Evolutionary conservation across 1,140 invertebrate species (phyloP), one percentile per base, ranked within the genome.

Genomic region (Drosophila hydei): DNA sequence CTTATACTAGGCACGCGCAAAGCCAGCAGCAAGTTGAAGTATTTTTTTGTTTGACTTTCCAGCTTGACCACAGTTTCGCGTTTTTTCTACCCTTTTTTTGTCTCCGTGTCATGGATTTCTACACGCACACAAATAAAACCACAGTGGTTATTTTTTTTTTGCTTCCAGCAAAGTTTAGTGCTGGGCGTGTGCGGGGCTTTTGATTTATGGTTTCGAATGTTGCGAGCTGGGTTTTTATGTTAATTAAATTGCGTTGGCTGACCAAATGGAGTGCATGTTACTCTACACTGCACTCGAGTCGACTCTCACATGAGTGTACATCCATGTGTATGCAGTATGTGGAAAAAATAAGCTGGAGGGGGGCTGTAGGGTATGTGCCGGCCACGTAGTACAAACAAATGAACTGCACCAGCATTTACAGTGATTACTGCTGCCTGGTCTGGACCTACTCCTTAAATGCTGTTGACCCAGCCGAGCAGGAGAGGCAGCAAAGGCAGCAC

Each of bases 121-220:
- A 54, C 16, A 60, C 59, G 51, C 50, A 48, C 18, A 52, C 47
- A 69, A 19, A n/a, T 4, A 14, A 27, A 61, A 12, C 25, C n/a
- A 25, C 30, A 55, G 40, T 61, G 16, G 16, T n/a, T 19, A 16
- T 60, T 72, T 67, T 56, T 18, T 19, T 19, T 12, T 21, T 6
- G 25, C 25, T 21, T 6, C 4, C 23, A 14, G 47, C n/a, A 14
- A 25, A 23, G 75, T 76, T 76, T 62, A 51, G 72, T 69, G 47
- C 42, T 72, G 67, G 67, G 68, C 67, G 68, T 84, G 80, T 72
- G 63, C 60, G 52, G 33, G 38, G 64, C 64, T 38, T 83, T 84
- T 84, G 80, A 84, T 84, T 84, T 85, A 84, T 84, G 68, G 68
- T 51, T 61, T 79, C 23, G 72, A 76, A 72, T 84, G 79, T 77